A percentile compares a stretch with the other conserved stretches of the same genome.
Evolutionary conservation across 2,113 vertebrate genomes (phyloP).

Genomic region (Egretta garzetta): DNA sequence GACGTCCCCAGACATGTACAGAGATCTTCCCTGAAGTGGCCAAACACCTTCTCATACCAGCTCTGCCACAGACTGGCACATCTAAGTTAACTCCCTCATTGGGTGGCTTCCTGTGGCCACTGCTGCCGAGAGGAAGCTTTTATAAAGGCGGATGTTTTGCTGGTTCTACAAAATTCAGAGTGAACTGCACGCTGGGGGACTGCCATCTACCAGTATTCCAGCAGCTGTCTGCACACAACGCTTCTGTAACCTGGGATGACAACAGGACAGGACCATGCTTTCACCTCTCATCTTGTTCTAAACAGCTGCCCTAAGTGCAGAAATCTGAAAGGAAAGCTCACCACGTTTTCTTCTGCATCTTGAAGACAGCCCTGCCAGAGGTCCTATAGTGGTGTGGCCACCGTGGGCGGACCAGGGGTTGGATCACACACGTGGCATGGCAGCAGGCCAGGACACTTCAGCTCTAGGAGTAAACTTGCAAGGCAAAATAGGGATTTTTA

Average conservation of each 20-base stretch:
- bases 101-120: neutral
- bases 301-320: neutral
- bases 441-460: neutral
- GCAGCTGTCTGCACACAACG: neutral
- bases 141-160: accelerated
- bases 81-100: neutral
- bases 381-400: neutral
- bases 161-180: neutral
- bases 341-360: neutral
- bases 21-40: too few species aligned
- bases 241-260: accelerated
- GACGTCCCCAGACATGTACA: neutral
- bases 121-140: neutral
- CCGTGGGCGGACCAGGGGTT: neutral
- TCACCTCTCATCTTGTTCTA: neutral
- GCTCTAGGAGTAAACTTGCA: neutral
- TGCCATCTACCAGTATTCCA: neutral
- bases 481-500: neutral
- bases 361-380: neutral
- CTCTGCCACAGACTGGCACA: neutral
- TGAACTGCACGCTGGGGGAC: neutral
- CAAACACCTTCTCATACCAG: neutral
- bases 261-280: too few species aligned
- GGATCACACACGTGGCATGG: accelerated
- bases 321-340: neutral